Evolutionary conservation across 1,140 invertebrate species (phyloP).

Genomic region (Drosophila pandora): DNA sequence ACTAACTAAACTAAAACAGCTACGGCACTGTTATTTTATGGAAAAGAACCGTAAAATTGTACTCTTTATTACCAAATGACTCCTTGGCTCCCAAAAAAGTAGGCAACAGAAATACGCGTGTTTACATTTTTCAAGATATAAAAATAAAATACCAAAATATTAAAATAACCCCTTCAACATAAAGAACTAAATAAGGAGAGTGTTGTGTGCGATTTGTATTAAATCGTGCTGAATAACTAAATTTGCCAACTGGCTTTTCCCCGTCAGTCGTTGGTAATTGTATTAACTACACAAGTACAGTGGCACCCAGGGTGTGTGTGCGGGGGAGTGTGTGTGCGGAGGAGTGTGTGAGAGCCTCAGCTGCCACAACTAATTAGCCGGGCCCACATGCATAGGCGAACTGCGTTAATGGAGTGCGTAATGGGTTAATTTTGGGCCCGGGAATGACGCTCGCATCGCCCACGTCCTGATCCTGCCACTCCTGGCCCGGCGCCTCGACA

Average conservation of each 20-base stretch:
- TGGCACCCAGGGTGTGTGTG: not conserved
- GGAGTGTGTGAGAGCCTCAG: conserved; percentile 41
- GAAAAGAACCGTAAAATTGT: too few relatives aligned
- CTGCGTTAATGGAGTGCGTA: conserved; percentile 77
- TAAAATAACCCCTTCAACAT: too few relatives aligned
- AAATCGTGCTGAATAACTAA: conserved; percentile 69
- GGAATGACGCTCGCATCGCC: conserved; percentile 11
- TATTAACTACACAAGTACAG: conserved; percentile 30
- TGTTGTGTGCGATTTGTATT: conserved; percentile 5
- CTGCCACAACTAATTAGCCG: conserved; percentile 75
- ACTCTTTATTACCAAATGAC: too few relatives aligned
- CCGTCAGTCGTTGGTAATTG: conserved; percentile 41
- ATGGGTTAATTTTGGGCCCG: conserved; percentile 72
- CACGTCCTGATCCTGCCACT: not conserved
- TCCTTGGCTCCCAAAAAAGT: too few relatives aligned
- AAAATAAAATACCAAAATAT: too few relatives aligned
- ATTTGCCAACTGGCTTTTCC: conserved; percentile 42
- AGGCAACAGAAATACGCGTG: too few relatives aligned
- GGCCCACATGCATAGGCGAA: conserved; percentile 66
- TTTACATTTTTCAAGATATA: too few relatives aligned
- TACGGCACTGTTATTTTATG: too few relatives aligned
- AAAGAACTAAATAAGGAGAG: too few relatives aligned
- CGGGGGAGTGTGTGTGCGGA: not conserved
- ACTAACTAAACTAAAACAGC: too few relatives aligned
- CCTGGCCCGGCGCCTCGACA: not conserved